phyloP scores from a whole-genome alignment of 2,888 invertebrate species.

The Rhagophthalmus giganteus region DNA sequence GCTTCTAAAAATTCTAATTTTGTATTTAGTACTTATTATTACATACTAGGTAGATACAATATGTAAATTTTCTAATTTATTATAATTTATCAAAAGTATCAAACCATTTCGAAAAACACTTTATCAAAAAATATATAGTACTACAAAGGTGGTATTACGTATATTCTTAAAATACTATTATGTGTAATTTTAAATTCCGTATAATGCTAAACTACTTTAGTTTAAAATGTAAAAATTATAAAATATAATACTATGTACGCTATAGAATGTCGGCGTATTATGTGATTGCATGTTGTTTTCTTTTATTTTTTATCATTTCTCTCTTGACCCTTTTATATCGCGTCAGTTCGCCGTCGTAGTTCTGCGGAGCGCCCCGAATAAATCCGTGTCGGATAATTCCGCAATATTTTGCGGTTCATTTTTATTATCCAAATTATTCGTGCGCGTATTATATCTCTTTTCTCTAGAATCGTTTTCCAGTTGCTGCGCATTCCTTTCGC shows the following conservation, averaged over 20 bases:
- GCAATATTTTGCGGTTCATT: conserved; percentile 32
- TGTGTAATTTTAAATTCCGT: too few species aligned
- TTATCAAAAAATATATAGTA: too few species aligned
- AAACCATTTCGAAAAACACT: too few species aligned
- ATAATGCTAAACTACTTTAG: not conserved
- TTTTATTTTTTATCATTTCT: not conserved
- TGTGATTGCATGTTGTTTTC: not conserved
- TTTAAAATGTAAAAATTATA: not conserved
- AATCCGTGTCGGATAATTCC: conserved; percentile 49
- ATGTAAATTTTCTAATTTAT: too few species aligned
- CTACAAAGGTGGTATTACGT: too few species aligned
- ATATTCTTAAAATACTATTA: too few species aligned
- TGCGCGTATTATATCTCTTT: conserved; percentile 5
- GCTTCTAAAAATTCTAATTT: too few species aligned
- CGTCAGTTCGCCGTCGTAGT: conserved; percentile 51
- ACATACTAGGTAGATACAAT: too few species aligned
- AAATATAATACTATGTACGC: too few species aligned
- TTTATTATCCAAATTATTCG: conserved; percentile 1
- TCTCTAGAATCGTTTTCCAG: conserved; percentile 16
- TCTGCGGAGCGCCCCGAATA: conserved; percentile 54
- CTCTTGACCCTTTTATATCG: conserved; percentile 53
- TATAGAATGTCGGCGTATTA: not conserved
- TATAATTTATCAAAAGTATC: too few species aligned
- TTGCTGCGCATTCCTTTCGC: conserved; percentile 40
- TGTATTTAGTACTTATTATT: too few species aligned